Conservation (phyloP, 2,797 vertebrate genomes). For the Scleropages formosus region DNA sequence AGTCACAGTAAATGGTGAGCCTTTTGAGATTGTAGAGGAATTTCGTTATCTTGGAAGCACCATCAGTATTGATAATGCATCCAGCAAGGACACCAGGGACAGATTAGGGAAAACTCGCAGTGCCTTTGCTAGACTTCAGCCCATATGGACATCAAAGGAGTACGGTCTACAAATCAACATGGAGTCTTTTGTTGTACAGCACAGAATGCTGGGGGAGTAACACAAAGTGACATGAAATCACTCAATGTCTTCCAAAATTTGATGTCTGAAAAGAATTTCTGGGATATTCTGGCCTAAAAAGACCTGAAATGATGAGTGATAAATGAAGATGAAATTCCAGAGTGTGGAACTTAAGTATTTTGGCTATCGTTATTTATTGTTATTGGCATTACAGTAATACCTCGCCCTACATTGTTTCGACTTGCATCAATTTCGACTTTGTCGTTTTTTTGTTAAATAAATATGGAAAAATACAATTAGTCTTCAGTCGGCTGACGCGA, state of each 20-base stretch:
- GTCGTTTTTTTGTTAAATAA: no score
- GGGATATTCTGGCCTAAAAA: slow-evolving; percentile 11
- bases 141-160: slow-evolving; percentile 25
- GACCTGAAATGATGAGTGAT: slow-evolving; percentile 14
- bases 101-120: no score
- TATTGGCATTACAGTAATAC: no score
- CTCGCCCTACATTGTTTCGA: no score
- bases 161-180: slow-evolving; percentile 27
- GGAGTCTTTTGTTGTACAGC: slow-evolving; percentile 16
- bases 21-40: background rate
- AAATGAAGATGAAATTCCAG: background rate
- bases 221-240: slow-evolving; percentile 5
- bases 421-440: no score
- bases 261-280: slow-evolving; percentile 7
- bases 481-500: no score
- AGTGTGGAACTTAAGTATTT: background rate
- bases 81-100: no score
- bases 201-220: slow-evolving; percentile 3
- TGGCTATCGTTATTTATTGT: no score
- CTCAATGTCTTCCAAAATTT: slow-evolving; percentile 4
- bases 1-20: slow-evolving; percentile 10
- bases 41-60: slow-evolving; percentile 18
- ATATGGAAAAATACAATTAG: no score
- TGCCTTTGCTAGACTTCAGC: no score
- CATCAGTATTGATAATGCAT: no score